These are phyloP conservation scores for Archegozetes longisetosus DNA, from an alignment of 1,140 invertebrate genomes.

Conservation along the genomic window DNA sequence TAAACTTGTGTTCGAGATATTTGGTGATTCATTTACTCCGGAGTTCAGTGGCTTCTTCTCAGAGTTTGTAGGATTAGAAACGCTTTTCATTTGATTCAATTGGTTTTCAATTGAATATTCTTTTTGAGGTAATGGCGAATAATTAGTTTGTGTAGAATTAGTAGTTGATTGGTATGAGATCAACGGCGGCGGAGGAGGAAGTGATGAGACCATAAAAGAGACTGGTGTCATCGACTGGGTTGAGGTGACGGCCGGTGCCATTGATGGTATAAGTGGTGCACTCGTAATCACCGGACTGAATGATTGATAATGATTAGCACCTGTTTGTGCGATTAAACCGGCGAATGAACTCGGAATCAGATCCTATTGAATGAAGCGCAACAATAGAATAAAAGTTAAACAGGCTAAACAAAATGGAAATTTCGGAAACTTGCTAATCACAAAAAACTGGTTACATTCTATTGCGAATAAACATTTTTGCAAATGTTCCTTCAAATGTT, in stretches of 20 bases:
- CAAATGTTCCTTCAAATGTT: no score
- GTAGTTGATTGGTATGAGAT: not conserved
- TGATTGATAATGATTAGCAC: not conserved
- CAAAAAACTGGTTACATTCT: no score
- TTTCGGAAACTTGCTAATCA: no score
- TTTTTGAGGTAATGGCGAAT: not conserved
- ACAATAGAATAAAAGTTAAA: no score
- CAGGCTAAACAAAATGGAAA: no score
- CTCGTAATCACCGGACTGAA: not conserved
- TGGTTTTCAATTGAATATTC: not conserved
- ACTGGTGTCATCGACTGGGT: not conserved
- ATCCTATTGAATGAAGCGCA: no score
- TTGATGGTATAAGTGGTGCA: not conserved
- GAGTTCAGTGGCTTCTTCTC: not conserved
- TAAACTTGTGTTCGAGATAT: not conserved
- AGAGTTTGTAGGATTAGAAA: no score
- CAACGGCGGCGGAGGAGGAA: not conserved
- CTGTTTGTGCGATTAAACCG: constrained; percentile 15
- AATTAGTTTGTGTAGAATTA: not conserved
- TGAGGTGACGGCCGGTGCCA: not conserved
- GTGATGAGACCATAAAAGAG: not conserved
- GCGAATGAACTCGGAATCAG: constrained; percentile 15
- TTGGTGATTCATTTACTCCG: not conserved
- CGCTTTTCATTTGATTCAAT: not conserved
- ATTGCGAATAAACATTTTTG: no score